These are phyloP conservation scores for Bombus polaris DNA, from an alignment of 1,140 invertebrate genomes.

Conservation along the genomic window DNA sequence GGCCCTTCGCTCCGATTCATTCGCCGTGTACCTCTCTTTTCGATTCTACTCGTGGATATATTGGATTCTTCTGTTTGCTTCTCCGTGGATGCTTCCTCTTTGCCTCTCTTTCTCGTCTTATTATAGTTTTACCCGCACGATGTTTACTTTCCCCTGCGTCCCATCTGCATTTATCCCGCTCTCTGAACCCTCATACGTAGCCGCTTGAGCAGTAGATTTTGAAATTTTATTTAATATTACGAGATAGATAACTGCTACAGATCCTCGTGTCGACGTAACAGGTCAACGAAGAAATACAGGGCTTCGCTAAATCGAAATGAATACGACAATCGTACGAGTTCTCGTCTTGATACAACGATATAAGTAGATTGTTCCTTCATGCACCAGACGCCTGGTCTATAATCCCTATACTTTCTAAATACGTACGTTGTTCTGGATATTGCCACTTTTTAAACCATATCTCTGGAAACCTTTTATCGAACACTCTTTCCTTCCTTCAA, in stretches of 20 bases:
- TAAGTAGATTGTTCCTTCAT: not conserved
- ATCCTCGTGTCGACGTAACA: too few relatives aligned
- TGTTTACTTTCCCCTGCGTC: not conserved
- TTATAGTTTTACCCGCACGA: not conserved
- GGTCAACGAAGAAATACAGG: not conserved
- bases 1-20: not conserved
- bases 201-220: not conserved
- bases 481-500: not conserved
- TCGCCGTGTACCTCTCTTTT: not conserved
- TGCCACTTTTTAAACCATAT: not conserved
- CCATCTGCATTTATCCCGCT: not conserved
- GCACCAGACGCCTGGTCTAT: not conserved
- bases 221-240: not conserved
- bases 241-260: not conserved
- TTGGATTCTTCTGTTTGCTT: constrained; percentile 3
- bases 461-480: not conserved
- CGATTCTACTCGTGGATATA: not conserved
- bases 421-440: not conserved
- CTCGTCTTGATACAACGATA: not conserved
- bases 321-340: not conserved
- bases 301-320: not conserved
- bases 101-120: not conserved
- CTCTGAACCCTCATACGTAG: not conserved
- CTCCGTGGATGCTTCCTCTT: constrained; percentile 10
- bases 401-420: not conserved